Evolutionary conservation across 2,113 vertebrate genomes (phyloP).

Genomic region (Callocephalon fimbriatum): DNA sequence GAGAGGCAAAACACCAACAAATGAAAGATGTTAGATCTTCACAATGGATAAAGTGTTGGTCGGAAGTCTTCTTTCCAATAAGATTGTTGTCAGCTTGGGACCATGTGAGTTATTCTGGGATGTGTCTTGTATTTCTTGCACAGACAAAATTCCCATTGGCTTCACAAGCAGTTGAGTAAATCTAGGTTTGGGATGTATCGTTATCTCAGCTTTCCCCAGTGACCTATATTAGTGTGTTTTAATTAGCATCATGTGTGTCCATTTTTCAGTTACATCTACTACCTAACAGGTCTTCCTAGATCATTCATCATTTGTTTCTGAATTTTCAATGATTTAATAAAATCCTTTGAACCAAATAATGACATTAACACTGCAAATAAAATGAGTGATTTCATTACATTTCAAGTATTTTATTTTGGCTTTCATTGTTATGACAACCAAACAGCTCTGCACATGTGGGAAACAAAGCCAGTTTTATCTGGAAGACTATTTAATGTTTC

Average conservation of each 20-base stretch:
- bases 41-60: not conserved
- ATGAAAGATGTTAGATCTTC: not conserved
- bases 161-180: not conserved
- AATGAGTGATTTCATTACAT: not conserved
- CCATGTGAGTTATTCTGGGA: not conserved
- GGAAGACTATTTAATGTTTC: constrained; percentile 1
- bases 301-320: not conserved
- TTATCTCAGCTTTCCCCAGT: not conserved
- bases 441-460: not conserved
- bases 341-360: not conserved
- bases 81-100: not conserved
- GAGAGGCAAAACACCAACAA: not conserved
- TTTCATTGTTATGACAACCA: constrained; percentile 23
- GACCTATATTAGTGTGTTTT: not conserved
- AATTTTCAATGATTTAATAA: constrained; percentile 16
- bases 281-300: not conserved
- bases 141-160: not conserved
- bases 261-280: not conserved
- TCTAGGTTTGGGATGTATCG: not conserved
- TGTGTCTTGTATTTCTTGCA: not conserved
- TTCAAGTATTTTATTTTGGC: constrained; percentile 27
- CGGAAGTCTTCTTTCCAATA: not conserved
- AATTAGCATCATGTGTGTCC: not conserved
- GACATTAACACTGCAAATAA: not conserved
- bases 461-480: constrained; percentile 46